Evolutionary conservation across 2,113 vertebrate species (phyloP), one percentile per base, ranked within the genome.

Genomic region (Leptosomus discolor): DNA sequence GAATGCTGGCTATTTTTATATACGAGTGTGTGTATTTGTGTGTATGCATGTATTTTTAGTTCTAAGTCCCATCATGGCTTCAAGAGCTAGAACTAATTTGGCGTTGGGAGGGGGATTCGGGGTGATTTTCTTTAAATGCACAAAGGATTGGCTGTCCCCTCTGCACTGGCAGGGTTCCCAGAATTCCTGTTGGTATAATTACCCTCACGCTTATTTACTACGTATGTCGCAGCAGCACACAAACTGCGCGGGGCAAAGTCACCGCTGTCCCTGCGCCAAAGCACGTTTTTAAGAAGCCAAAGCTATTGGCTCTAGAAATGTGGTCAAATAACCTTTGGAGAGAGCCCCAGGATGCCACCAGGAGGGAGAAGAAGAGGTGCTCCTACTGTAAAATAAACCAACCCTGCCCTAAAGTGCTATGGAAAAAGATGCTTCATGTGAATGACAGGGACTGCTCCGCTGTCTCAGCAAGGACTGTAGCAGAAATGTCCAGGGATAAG

Each of bases 131-230:
- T 96, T 94, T n/a, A 32, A 56, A 65, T n/a, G n/a, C 79, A 94
- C 68, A 81, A 60, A 92, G 83, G 80, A 45, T 86, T 97, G 76
- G 86, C 76, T 57, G 69, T 94, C 53, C 91, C 71, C 86, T 94
- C 75, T 2, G 3, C 78, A 48, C 91, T 95, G 96, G 95, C 96
- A 41, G 95, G 32, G 20, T 54, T 96, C 96, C 96, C 95, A 95
- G 95, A 92, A 73, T 91, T 95, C 76, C 92, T 95, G 80, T 85
- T 96, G 95, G 76, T 84, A 39, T 91, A 97, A 97, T 97, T 95
- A 92, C 65, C 77, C 92, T 92, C 86, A 69, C 0, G 11, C 80
- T 97, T 94, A 95, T 97, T 96, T 96, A 97, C 96, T 97, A 95
- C 53, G 58, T 57, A 10, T 94, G 92, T 70, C 19, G 16, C 89